Evolutionary conservation across 2,113 vertebrate species (phyloP).

Genomic region (Columba livia): DNA sequence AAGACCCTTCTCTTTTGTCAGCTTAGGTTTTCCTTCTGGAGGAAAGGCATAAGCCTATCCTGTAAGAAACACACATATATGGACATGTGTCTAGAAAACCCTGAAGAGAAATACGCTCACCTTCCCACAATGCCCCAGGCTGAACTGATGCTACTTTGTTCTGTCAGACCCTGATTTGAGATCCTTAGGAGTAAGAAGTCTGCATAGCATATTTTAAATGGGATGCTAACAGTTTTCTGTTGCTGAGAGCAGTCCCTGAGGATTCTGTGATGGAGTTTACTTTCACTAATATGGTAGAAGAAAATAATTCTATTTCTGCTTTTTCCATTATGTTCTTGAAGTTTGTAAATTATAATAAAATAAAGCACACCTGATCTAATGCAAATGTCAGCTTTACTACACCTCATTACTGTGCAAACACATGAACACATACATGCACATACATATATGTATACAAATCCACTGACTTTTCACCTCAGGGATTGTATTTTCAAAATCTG

Average conservation of each 20-base stretch:
- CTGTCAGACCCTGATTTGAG: neutral
- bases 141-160: neutral
- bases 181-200: neutral
- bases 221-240: neutral
- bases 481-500: neutral
- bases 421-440: neutral
- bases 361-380: neutral
- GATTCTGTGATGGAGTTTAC: neutral
- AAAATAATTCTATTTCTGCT: neutral
- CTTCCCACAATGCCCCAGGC: neutral
- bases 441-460: accelerated
- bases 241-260: neutral
- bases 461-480: neutral
- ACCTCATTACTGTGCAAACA: neutral
- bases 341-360: neutral
- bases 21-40: neutral
- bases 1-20: neutral
- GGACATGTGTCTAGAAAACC: neutral
- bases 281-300: neutral
- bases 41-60: neutral
- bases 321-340: neutral
- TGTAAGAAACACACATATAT: neutral
- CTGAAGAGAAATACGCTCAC: neutral
- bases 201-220: neutral
- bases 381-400: neutral